Conservation (phyloP, 1,140 invertebrate species). For the Lerema accius region DNA sequence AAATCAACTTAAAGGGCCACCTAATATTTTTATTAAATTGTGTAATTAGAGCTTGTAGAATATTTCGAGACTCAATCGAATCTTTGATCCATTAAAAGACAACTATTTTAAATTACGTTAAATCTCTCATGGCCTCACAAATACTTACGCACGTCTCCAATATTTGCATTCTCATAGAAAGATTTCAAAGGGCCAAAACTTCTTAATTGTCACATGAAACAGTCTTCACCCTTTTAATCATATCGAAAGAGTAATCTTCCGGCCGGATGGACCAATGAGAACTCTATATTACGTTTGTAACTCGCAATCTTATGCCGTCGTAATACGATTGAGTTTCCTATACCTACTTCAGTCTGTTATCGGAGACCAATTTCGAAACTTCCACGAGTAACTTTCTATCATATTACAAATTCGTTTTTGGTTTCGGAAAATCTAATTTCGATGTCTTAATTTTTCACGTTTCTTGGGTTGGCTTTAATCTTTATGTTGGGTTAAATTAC, state of each 20-base stretch:
- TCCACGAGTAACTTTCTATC: constrained; percentile 73
- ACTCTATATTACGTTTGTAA: constrained; percentile 24
- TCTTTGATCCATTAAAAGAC: too few relatives aligned
- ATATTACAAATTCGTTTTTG: constrained; percentile 78
- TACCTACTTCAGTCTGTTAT: constrained; percentile 48
- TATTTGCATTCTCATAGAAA: constrained; percentile 34
- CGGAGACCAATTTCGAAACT: constrained; percentile 66
- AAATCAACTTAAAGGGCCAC: too few relatives aligned
- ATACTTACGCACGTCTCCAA: neutral
- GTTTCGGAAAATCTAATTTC: constrained; percentile 75
- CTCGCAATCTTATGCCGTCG: constrained; percentile 5
- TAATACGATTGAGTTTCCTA: constrained; percentile 34
- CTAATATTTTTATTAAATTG: too few relatives aligned
- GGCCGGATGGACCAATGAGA: constrained; percentile 61
- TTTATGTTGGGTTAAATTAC: constrained; percentile 42
- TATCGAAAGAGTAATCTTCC: constrained; percentile 80
- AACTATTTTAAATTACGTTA: neutral
- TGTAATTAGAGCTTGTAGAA: too few relatives aligned
- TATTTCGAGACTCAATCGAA: too few relatives aligned
- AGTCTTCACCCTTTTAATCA: constrained; percentile 81
- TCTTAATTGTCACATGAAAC: constrained; percentile 78
- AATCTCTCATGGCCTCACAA: neutral
- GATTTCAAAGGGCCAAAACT: constrained; percentile 60
- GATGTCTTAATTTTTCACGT: constrained; percentile 59
- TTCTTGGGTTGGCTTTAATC: constrained; percentile 56